A percentile compares a stretch with the other conserved stretches of the same genome.
Conservation (phyloP, 2,888 invertebrate species). For the Imbricaverruca yamaguchii region DNA sequence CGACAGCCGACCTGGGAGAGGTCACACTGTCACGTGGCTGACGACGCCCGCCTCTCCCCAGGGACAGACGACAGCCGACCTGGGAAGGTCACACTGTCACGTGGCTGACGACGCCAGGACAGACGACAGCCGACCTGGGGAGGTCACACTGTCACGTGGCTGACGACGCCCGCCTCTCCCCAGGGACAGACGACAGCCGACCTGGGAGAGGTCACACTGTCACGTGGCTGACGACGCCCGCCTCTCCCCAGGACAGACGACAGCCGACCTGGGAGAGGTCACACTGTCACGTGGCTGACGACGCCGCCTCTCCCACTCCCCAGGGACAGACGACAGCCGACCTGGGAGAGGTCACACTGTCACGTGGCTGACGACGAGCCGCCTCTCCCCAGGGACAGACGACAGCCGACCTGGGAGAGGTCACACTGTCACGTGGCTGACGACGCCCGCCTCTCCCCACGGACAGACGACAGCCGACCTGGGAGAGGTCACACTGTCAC, state of each 20-base stretch:
- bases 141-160: constrained; percentile 1
- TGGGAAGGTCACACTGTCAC: constrained; percentile 25
- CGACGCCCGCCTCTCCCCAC: constrained; percentile 56
- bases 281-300: no score
- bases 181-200: no score
- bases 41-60: no score
- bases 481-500: constrained; percentile 25
- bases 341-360: constrained; percentile 34
- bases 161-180: no score
- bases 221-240: constrained; percentile 48
- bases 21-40: background rate
- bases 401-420: no score
- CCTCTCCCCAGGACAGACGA: constrained; percentile 55
- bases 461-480: constrained; percentile 45
- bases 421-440: constrained; percentile 37
- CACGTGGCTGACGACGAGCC: no score
- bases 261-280: no score
- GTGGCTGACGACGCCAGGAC: constrained; percentile 45
- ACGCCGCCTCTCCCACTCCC: constrained; percentile 49
- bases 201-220: no score
- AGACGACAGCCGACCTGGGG: constrained; percentile 41
- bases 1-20: constrained; percentile 38
- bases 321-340: constrained; percentile 49
- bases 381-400: no score
- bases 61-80: no score